Evolutionary conservation across 2,888 invertebrate species (phyloP).

Genomic region (Heliconius ethilla): DNA sequence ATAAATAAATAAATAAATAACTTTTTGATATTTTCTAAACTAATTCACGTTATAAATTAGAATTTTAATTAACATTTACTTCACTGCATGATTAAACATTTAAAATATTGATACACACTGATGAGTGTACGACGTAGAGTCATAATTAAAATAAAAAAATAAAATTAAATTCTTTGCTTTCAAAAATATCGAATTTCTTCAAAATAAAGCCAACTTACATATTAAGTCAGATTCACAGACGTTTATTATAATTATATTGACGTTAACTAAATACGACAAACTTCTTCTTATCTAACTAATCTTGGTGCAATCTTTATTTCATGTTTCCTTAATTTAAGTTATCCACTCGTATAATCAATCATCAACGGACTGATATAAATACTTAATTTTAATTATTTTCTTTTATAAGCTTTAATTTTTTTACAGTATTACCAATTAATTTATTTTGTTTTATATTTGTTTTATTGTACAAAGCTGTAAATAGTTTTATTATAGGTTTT

Average conservation of each 20-base stretch:
- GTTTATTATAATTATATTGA: not conserved
- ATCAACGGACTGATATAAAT: conserved; percentile 38
- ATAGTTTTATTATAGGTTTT: conserved; percentile 64
- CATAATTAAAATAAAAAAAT: too few species aligned
- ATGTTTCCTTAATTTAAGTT: conserved; percentile 16
- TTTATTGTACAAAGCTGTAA: conserved; percentile 73
- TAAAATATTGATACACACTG: too few species aligned
- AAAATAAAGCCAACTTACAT: not conserved
- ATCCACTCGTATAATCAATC: conserved; percentile 31
- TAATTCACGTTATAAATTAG: too few species aligned
- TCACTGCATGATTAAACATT: not conserved
- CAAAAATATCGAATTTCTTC: not conserved
- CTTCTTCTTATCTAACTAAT: not conserved
- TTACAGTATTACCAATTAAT: conserved; percentile 79
- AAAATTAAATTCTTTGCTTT: too few species aligned
- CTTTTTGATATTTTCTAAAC: too few species aligned
- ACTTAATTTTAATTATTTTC: conserved; percentile 51
- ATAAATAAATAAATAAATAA: too few species aligned
- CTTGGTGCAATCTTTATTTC: conserved; percentile 6
- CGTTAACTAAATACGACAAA: not conserved
- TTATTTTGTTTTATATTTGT: conserved; percentile 57
- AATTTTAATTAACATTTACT: not conserved
- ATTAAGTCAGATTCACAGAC: not conserved
- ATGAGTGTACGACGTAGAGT: too few species aligned
- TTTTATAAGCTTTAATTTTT: conserved; percentile 65